phyloP scores from a whole-genome alignment of 1,140 invertebrate species.

The Tribolium madens region DNA sequence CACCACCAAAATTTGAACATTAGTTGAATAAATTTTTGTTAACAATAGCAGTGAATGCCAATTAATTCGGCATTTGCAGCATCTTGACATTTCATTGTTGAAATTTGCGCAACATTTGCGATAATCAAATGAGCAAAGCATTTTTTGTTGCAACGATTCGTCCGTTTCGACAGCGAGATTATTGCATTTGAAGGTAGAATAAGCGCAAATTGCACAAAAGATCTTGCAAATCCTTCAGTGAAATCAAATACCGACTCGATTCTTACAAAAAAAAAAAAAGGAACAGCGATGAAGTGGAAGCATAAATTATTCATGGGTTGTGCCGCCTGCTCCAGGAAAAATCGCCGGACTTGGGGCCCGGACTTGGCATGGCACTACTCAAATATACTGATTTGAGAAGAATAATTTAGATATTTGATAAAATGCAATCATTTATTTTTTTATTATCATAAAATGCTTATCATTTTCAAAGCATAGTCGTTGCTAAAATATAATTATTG shows the following conservation, averaged over 20 bases:
- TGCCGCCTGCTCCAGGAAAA: background rate
- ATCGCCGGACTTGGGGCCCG: background rate
- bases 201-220: constrained; percentile 37
- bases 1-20: no score
- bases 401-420: no score
- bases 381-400: no score
- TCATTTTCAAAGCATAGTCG: no score
- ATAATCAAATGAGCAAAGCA: constrained; percentile 33
- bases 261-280: constrained; percentile 4
- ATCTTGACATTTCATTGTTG: constrained; percentile 8
- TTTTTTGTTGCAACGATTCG: constrained; percentile 13
- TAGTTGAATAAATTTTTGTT: background rate
- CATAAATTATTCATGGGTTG: constrained; percentile 17
- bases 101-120: constrained; percentile 7
- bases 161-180: constrained; percentile 6
- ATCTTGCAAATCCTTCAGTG: constrained; percentile 19
- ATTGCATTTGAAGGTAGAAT: constrained; percentile 33
- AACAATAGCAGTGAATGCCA: background rate
- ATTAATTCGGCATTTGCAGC: background rate
- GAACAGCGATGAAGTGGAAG: constrained; percentile 10
- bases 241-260: constrained; percentile 16
- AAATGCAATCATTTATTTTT: no score
- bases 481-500: no score
- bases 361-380: no score
- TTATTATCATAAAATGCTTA: no score